Evolutionary conservation across 2,113 vertebrate genomes (phyloP).

Genomic region (Sterna hirundo): DNA sequence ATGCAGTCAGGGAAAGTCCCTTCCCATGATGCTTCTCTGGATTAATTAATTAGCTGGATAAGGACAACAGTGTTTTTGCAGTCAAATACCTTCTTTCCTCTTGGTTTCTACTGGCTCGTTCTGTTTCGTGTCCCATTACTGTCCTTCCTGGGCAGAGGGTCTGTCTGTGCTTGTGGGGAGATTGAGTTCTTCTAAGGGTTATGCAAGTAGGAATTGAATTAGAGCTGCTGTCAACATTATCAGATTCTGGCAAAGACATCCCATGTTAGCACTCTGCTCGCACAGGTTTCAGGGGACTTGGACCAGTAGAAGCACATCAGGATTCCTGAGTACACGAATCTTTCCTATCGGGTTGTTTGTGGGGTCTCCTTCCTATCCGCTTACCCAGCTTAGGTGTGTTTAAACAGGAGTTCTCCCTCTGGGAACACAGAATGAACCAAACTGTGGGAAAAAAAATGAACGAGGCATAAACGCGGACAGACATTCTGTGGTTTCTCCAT

Average conservation of each 20-base stretch:
- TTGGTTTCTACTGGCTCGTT: not conserved
- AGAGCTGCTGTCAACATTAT: not conserved
- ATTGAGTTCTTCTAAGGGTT: not conserved
- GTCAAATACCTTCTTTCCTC: not conserved
- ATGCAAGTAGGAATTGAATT: not conserved
- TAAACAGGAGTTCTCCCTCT: not conserved
- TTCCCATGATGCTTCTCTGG: not conserved
- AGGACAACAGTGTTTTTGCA: not conserved
- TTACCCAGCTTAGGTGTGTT: not conserved
- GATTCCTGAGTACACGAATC: rapidly evolving
- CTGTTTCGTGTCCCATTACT: not conserved
- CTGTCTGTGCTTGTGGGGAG: not conserved
- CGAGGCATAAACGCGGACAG: not conserved
- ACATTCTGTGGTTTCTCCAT: not conserved
- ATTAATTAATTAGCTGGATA: not conserved
- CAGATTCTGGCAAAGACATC: not conserved
- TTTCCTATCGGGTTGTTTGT: not conserved
- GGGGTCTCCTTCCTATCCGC: not conserved
- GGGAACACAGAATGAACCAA: not conserved
- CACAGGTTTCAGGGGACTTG: not conserved
- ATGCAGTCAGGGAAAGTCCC: not conserved
- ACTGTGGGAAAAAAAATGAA: not conserved
- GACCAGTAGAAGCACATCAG: not conserved
- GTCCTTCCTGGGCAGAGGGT: not conserved
- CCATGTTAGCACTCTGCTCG: not conserved